Percentiles rank a stretch among this genome's conserved stretches.
These are phyloP conservation scores for Ormia ochracea DNA, from an alignment of 2,888 invertebrate genomes.

Conservation along the genomic window DNA sequence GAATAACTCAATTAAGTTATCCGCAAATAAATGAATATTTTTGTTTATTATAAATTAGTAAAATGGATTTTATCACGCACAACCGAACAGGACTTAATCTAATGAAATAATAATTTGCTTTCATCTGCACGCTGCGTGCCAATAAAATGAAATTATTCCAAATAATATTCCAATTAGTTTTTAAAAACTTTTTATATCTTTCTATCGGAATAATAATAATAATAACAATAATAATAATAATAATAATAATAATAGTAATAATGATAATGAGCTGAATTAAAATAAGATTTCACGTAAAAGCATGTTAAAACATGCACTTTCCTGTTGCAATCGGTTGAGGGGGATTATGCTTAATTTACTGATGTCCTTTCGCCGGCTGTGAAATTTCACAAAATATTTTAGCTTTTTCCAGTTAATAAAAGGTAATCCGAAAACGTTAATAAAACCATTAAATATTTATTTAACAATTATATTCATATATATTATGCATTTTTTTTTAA, in stretches of 20 bases:
- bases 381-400: constrained; percentile 1
- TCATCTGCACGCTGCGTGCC: no score
- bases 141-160: no score
- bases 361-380: not conserved
- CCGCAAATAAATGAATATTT: no score
- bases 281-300: no score
- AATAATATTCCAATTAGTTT: no score
- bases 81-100: not conserved
- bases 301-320: not conserved
- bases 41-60: not conserved
- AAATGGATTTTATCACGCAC: not conserved
- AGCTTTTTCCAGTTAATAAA: not conserved
- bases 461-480: not conserved
- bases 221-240: no score
- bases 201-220: no score
- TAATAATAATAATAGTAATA: no score
- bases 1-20: no score
- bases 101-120: not conserved
- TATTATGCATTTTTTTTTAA: not conserved
- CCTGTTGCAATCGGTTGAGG: not conserved
- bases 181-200: no score
- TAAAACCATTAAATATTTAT: not conserved
- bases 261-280: no score
- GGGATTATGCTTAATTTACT: not conserved
- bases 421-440: not conserved